phyloP scores from a whole-genome alignment of 2,797 vertebrate genomes.

The Bradypodion pumilum region DNA sequence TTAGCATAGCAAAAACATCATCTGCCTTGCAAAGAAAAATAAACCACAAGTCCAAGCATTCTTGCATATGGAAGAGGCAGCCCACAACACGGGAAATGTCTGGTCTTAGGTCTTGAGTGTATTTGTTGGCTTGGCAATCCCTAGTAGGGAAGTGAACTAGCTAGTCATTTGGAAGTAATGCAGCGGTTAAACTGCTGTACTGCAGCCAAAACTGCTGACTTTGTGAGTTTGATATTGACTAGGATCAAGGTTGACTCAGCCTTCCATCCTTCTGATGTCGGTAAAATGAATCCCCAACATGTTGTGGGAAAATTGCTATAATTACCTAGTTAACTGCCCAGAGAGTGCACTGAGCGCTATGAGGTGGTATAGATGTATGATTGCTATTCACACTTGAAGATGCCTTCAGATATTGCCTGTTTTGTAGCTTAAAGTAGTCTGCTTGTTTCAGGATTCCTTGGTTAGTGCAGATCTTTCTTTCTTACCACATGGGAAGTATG shows the following conservation, averaged over 20 bases:
- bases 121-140: slow-evolving; percentile 37
- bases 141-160: slow-evolving; percentile 42
- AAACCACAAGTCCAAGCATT: slow-evolving; percentile 33
- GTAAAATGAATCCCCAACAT: no score
- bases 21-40: slow-evolving; percentile 41
- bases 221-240: no score
- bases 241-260: no score
- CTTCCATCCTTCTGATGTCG: no score
- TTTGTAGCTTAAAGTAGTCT: neutral
- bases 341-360: no score
- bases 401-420: neutral
- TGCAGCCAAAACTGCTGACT: no score
- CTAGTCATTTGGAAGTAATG: no score
- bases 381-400: neutral
- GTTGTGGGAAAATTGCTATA: no score
- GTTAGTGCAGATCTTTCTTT: neutral
- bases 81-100: slow-evolving; percentile 19
- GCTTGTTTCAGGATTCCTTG: neutral
- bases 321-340: no score
- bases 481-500: no score
- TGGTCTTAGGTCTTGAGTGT: neutral
- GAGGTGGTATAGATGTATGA: no score
- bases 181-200: no score
- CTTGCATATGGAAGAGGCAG: slow-evolving; percentile 5
- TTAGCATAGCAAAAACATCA: neutral